Conservation (phyloP, 1,140 invertebrate genomes). For the Tribolium castaneum region DNA sequence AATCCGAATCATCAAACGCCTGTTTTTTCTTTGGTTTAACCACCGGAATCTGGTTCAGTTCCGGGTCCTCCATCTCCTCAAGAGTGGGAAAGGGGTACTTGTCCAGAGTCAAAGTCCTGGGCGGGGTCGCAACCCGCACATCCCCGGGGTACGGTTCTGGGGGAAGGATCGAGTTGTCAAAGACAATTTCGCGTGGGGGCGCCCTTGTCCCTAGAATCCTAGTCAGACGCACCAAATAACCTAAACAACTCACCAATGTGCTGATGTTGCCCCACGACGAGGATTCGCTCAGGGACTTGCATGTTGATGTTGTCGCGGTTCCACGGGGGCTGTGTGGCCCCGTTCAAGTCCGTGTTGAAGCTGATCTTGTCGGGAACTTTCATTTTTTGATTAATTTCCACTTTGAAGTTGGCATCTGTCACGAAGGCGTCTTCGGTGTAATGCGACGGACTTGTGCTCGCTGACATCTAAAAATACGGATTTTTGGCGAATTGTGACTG, state of each 20-base stretch:
- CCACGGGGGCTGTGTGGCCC: conserved; percentile 73
- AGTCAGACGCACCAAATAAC: neutral
- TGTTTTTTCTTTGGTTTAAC: conserved; percentile 51
- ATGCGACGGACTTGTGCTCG: conserved; percentile 56
- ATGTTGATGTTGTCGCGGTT: conserved; percentile 83
- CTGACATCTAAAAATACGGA: conserved; percentile 53
- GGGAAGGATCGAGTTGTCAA: conserved; percentile 83
- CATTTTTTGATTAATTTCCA: conserved; percentile 83
- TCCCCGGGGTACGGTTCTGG: conserved; percentile 70
- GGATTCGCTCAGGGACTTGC: conserved; percentile 91
- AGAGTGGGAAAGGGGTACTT: conserved; percentile 83
- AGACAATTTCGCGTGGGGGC: conserved; percentile 82
- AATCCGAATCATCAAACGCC: conserved; percentile 45
- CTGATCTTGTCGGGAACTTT: conserved; percentile 81
- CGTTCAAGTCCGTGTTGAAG: conserved; percentile 71
- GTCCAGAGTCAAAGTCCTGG: conserved; percentile 82
- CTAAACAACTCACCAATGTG: conserved; percentile 69
- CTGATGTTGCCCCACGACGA: conserved; percentile 86
- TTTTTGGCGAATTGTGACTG: neutral
- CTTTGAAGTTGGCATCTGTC: conserved; percentile 76
- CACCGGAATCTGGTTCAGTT: conserved; percentile 51
- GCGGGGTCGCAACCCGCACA: conserved; percentile 82
- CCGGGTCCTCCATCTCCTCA: conserved; percentile 69
- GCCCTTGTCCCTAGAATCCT: conserved; percentile 74
- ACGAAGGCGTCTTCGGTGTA: conserved; percentile 70